Conservation (phyloP, 23 tunicate species). For the Corella eumyota region DNA sequence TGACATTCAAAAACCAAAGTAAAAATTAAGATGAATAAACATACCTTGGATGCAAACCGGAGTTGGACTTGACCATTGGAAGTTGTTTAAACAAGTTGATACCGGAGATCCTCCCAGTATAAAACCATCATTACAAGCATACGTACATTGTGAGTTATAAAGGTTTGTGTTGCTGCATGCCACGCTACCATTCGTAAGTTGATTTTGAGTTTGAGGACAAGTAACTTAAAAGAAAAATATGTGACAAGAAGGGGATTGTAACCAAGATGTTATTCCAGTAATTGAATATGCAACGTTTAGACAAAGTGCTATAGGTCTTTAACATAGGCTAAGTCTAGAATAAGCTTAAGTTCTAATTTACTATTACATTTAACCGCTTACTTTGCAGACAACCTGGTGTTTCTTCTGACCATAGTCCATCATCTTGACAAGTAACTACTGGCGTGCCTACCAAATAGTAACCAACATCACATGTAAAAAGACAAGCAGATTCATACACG, state of each 20-base stretch:
- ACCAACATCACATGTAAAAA: slow-evolving; percentile 12
- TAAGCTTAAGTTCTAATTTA: too few relatives aligned
- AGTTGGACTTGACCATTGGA: slow-evolving; percentile 28
- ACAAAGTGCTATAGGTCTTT: too few relatives aligned
- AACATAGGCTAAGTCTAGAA: too few relatives aligned
- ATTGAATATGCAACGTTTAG: too few relatives aligned
- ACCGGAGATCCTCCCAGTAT: slow-evolving; percentile 10
- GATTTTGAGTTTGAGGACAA: slow-evolving; percentile 8
- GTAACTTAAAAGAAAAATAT: slow-evolving; percentile 2
- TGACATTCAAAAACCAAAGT: background rate
- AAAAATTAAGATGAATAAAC: too few relatives aligned
- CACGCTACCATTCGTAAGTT: slow-evolving; percentile 15
- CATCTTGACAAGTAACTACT: slow-evolving; percentile 6
- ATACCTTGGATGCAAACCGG: slow-evolving; percentile 26
- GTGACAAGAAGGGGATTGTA: background rate
- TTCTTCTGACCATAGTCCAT: slow-evolving; percentile 4
- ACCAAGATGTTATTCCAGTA: too few relatives aligned
- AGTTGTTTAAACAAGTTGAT: slow-evolving; percentile 13
- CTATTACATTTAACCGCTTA: too few relatives aligned
- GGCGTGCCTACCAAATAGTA: background rate
- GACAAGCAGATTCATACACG: slow-evolving; percentile 12
- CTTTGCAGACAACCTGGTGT: slow-evolving; percentile 12
- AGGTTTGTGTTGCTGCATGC: slow-evolving; percentile 18
- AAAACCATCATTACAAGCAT: slow-evolving; percentile 28
- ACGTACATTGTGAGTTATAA: slow-evolving; percentile 24